phyloP scores from a whole-genome alignment of 2,113 vertebrate species.

The Cebus imitator region DNA sequence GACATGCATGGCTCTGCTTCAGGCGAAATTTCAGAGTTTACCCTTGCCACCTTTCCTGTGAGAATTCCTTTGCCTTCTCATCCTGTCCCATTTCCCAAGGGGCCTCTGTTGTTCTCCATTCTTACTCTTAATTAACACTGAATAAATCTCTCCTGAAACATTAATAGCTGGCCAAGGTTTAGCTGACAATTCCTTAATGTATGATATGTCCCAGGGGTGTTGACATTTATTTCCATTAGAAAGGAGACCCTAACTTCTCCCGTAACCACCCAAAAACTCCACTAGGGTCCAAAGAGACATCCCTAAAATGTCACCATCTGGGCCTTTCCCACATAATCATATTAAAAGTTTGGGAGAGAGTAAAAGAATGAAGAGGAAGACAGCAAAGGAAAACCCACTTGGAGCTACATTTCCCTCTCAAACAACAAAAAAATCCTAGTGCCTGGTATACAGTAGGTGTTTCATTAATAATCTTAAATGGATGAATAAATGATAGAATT shows the following conservation, averaged over 20 bases:
- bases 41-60: background rate
- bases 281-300: background rate
- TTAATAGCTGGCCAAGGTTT: background rate
- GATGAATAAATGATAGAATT: background rate
- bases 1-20: background rate
- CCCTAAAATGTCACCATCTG: background rate
- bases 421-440: background rate
- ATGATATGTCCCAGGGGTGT: background rate
- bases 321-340: background rate
- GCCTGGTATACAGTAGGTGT: background rate
- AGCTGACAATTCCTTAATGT: background rate
- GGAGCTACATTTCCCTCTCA: background rate
- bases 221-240: background rate
- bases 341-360: background rate
- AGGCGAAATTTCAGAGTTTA: background rate
- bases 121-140: background rate
- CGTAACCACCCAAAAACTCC: background rate
- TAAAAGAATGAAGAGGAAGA: background rate
- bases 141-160: background rate
- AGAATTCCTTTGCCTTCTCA: background rate
- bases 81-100: background rate
- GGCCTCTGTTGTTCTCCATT: background rate
- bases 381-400: background rate
- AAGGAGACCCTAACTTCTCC: background rate
- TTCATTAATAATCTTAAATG: background rate